phyloP scores from a whole-genome alignment of 2,888 invertebrate species.

The Drosophila anomelani region DNA sequence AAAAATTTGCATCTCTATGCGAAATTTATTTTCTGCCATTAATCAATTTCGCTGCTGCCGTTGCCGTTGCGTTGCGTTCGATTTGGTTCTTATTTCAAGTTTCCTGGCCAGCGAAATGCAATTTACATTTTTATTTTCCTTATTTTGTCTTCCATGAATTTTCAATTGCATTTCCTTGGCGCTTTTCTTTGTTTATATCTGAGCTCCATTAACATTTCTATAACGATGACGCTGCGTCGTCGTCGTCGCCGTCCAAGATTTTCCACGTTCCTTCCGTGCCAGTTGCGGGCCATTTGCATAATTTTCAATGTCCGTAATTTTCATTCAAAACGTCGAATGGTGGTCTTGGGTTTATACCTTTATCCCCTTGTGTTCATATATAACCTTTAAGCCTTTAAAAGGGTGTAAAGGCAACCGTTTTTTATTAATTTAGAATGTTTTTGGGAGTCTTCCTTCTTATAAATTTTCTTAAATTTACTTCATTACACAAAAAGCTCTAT shows the following conservation, averaged over 20 bases:
- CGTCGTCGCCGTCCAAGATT: slow-evolving; percentile 45
- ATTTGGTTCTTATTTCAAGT: slow-evolving; percentile 16
- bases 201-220: slow-evolving; percentile 59
- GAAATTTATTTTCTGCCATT: slow-evolving; percentile 49
- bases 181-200: slow-evolving; percentile 43
- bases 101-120: slow-evolving; percentile 39
- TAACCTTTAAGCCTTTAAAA: neutral
- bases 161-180: slow-evolving; percentile 61
- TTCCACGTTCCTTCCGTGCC: slow-evolving; percentile 20
- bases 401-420: neutral
- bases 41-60: slow-evolving; percentile 51
- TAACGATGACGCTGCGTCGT: slow-evolving; percentile 56
- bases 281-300: slow-evolving; percentile 63
- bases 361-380: slow-evolving; percentile 5
- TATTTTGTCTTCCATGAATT: slow-evolving; percentile 51
- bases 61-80: slow-evolving; percentile 1
- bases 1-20: slow-evolving; percentile 50
- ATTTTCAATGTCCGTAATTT: slow-evolving; percentile 72
- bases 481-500: neutral
- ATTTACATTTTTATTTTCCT: slow-evolving; percentile 39
- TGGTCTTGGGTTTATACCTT: slow-evolving; percentile 33
- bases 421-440: neutral
- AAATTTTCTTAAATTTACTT: neutral
- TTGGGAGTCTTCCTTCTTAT: neutral
- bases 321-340: slow-evolving; percentile 27